Conservation (phyloP, 1,140 invertebrate species). For the Drosophila bifasciata region DNA sequence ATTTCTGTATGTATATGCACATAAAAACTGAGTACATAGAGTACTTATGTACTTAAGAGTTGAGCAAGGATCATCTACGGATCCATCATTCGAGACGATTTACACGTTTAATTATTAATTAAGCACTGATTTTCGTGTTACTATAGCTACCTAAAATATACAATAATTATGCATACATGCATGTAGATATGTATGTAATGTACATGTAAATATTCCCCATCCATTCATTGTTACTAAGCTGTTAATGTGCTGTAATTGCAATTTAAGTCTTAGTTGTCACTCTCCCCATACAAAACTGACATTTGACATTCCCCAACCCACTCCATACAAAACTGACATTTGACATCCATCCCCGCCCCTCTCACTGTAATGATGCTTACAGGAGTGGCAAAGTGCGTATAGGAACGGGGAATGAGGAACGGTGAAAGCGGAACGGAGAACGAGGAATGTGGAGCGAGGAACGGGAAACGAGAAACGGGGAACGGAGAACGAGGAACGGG, state of each 20-base stretch:
- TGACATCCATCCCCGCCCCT: conserved; percentile 35
- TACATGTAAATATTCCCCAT: neutral
- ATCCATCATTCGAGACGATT: no score
- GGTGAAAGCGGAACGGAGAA: neutral
- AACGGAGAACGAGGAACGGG: neutral
- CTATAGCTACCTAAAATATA: no score
- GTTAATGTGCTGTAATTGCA: conserved; percentile 58
- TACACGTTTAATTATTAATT: no score
- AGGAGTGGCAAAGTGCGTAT: neutral
- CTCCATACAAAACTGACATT: conserved; percentile 54
- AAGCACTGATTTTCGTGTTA: no score
- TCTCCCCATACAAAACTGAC: conserved; percentile 60
- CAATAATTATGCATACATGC: no score
- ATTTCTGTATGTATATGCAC: neutral
- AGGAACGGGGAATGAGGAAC: no score
- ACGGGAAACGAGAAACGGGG: no score
- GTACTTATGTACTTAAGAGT: neutral
- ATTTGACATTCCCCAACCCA: conserved; percentile 47
- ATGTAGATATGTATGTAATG: neutral
- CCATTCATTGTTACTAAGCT: neutral
- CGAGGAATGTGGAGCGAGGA: no score
- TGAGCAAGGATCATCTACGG: no score
- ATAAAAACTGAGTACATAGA: neutral
- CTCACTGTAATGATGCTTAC: neutral
- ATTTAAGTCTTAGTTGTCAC: conserved; percentile 63